Base-by-base conservation (phyloP, 2,797 vertebrate genomes). In the Oreortyx pictus region DNA sequence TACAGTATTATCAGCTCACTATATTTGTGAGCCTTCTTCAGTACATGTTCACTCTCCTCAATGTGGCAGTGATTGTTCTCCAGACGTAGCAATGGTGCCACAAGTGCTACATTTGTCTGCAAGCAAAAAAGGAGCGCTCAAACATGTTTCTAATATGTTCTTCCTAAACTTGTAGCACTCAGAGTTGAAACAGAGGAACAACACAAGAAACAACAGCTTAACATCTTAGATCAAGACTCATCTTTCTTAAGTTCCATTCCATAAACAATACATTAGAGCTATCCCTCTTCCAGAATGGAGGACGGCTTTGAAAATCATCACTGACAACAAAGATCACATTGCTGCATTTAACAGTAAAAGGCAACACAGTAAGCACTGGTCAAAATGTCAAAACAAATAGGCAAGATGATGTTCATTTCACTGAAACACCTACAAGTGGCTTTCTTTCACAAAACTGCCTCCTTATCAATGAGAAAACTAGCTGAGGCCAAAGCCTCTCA, bases 21-120 rank as follows among this genome's bases (percentile, higher is more conserved):
- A 35, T 99, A 99, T 95, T 99, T 99, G 92, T 99, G 99, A 10
- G 99, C 98, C 92, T 99, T 99, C 98, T 99, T 99, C 70, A 99
- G 98, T 60, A 99, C 98, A 5, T 99, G 99, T 93, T 99, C 99
- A 31, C 99, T 99, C 98, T 99, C 99, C 92, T 99, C 99, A 14
- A 99, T 99, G 93, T 99, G 99, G 95, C 99, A 99, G 97, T 99
- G 99, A 96, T 99, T 99, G 97, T 99, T 99, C 94, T 99, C 99
- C 95, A 99, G 97, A 9, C 99, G 99, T 27, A 99, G 97, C 71
- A 99, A 97, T 1, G 99, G 99, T 14, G 99, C 99, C 93, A 99
- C 99, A 79, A 99, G 97, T 7, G 99, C 99, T 75, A 99, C 99
- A 4, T 99, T 99, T 5, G 99, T 99, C 99, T 99, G 93, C 57